phyloP scores from a whole-genome alignment of 2,113 vertebrate species.

The Cyprinus carpio region DNA sequence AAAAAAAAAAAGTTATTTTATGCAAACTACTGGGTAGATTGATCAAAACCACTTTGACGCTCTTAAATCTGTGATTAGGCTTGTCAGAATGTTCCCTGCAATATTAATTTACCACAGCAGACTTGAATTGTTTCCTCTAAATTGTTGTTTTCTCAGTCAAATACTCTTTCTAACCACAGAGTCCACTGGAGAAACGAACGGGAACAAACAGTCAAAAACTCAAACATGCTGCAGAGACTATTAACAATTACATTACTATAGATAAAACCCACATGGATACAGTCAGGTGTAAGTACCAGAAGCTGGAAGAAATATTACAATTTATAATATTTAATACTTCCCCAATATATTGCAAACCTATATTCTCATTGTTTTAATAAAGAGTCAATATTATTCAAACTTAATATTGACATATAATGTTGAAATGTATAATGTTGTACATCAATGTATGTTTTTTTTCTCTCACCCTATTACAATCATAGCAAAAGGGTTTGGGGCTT shows the following conservation, averaged over 20 bases:
- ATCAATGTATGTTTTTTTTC: no score
- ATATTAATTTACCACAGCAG: conserved; percentile 20
- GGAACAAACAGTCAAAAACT: conserved; percentile 32
- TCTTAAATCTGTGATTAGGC: conserved; percentile 23
- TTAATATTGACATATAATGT: no score
- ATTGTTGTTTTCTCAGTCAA: conserved; percentile 49
- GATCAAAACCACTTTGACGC: conserved; percentile 48
- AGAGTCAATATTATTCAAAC: no score
- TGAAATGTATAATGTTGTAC: no score
- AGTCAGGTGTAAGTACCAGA: background rate
- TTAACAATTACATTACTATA: conserved; percentile 22
- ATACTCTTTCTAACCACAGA: conserved; percentile 24
- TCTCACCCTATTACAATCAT: no score
- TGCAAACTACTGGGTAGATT: conserved; percentile 21
- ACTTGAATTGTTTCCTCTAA: conserved; percentile 37
- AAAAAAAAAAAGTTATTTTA: conserved; percentile 37
- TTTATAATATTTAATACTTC: no score
- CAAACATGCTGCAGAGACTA: conserved; percentile 23
- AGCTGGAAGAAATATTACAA: background rate
- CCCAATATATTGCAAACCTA: no score
- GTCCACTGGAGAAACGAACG: conserved; percentile 39
- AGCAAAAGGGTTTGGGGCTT: no score
- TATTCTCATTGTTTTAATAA: no score
- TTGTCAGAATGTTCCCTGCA: conserved; percentile 30
- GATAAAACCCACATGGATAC: background rate